Percentiles rank a stretch among this genome's conserved stretches.
Conservation (phyloP, 2,113 vertebrate genomes). For the Poeciliopsis turrubarensis region DNA sequence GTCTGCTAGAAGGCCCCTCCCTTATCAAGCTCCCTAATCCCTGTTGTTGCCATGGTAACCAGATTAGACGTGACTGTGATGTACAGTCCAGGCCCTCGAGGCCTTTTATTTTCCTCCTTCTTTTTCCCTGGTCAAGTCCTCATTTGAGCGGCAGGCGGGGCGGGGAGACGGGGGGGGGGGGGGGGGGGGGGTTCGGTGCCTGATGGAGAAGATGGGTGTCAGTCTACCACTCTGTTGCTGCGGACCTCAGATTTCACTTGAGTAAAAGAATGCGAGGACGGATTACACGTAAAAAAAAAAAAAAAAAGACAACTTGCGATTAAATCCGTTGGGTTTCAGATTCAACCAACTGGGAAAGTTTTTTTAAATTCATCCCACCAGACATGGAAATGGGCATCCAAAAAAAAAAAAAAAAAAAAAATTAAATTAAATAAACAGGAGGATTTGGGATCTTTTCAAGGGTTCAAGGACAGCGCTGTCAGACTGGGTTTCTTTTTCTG, state of each 20-base stretch:
- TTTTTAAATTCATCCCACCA: too few species aligned
- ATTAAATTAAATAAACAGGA: background rate
- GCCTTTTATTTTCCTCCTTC: conserved; percentile 32
- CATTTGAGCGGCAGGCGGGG: conserved; percentile 30
- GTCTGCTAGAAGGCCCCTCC: conserved; percentile 72
- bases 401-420: background rate
- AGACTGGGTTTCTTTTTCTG: too few species aligned
- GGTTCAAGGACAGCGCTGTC: background rate
- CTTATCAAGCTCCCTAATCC: conserved; percentile 70
- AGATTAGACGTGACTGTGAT: conserved; percentile 72
- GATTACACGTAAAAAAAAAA: background rate
- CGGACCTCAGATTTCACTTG: conserved; percentile 10
- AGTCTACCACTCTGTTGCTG: conserved; percentile 26
- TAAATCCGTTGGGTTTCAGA: background rate
- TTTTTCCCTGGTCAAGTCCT: conserved; percentile 52
- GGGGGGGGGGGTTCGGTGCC: too few species aligned
- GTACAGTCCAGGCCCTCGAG: conserved; percentile 61
- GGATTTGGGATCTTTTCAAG: background rate
- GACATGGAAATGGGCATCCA: background rate
- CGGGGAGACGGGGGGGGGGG: too few species aligned
- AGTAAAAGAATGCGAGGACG: conserved; percentile 3
- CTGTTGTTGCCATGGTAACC: conserved; percentile 72
- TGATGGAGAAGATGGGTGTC: conserved; percentile 53
- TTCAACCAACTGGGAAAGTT: too few species aligned
- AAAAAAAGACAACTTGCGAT: background rate